Conservation (phyloP, 37 sponge, comb jelly and placozoan genomes). For the Aplysina aerophoba region DNA sequence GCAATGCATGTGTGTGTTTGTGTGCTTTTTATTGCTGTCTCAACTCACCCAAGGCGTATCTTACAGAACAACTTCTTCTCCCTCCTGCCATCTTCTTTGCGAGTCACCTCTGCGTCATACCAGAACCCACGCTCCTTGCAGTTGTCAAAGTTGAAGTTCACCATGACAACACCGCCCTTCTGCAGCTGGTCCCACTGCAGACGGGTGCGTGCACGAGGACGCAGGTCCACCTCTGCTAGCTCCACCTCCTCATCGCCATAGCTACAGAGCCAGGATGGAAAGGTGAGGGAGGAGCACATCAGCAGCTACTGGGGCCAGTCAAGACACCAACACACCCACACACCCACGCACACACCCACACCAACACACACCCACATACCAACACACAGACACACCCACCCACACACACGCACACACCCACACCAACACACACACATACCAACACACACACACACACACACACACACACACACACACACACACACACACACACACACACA, state of each 20-base stretch:
- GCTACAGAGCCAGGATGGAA: slow-evolving; percentile 8
- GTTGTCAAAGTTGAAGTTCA: slow-evolving; percentile 85
- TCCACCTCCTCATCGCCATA: slow-evolving; percentile 54
- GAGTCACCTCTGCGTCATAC: slow-evolving; percentile 85
- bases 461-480: slow-evolving; percentile 9
- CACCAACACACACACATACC: not conserved
- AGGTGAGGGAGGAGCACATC: not conserved
- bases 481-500: slow-evolving; percentile 4
- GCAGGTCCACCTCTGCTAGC: slow-evolving; percentile 42
- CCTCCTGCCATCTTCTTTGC: slow-evolving; percentile 43
- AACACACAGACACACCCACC: no score
- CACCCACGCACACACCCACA: no score
- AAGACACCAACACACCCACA: no score
- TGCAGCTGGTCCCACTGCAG: slow-evolving; percentile 78
- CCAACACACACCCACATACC: no score
- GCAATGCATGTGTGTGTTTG: no score
- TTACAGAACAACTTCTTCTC: slow-evolving; percentile 26
- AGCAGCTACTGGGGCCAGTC: not conserved
- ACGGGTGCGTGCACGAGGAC: slow-evolving; percentile 72
- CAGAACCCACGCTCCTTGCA: slow-evolving; percentile 86
- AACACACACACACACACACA: slow-evolving; percentile 26
- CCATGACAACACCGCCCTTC: slow-evolving; percentile 74
- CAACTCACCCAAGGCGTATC: slow-evolving; percentile 16
- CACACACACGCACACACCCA: no score
- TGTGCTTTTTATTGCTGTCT: no score